A percentile compares a stretch with the other conserved stretches of the same genome.
Evolutionary conservation across 2,888 invertebrate species (phyloP).

Genomic region (Drosophila dives): DNA sequence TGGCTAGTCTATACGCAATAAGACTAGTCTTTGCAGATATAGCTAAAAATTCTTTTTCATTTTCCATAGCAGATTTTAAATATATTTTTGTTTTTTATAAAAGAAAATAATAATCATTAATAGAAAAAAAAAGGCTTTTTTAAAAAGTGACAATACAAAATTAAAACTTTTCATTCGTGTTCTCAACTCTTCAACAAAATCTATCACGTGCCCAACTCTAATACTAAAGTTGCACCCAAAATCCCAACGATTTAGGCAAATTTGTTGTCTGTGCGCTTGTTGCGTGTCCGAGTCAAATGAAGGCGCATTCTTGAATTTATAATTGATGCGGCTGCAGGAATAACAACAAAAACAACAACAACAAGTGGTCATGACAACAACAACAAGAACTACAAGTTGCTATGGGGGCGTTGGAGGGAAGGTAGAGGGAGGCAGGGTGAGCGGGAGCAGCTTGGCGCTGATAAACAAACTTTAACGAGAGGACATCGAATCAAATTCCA

Average conservation of each 20-base stretch:
- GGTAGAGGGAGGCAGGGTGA: not conserved
- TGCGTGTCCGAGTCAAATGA: slow-evolving; percentile 59
- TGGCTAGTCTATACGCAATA: too few relatives aligned
- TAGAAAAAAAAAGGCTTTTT: not conserved
- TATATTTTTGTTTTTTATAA: too few relatives aligned
- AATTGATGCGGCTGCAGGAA: slow-evolving; percentile 62
- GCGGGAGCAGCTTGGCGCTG: slow-evolving; percentile 35
- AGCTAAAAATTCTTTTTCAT: not conserved
- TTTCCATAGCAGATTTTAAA: not conserved
- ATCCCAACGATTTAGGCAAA: slow-evolving; percentile 32
- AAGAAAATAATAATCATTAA: not conserved
- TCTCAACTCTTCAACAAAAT: not conserved
- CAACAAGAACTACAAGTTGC: slow-evolving; percentile 41
- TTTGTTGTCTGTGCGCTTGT: slow-evolving; percentile 46
- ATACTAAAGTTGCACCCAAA: not conserved
- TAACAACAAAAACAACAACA: slow-evolving; percentile 46
- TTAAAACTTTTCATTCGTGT: not conserved
- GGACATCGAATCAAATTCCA: slow-evolving; percentile 31
- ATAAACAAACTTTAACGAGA: slow-evolving; percentile 65
- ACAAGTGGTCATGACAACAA: slow-evolving; percentile 72
- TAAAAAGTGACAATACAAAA: not conserved
- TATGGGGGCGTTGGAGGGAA: slow-evolving; percentile 25
- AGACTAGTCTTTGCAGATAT: not conserved
- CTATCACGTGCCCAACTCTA: not conserved
- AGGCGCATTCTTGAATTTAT: slow-evolving; percentile 62